Percentiles rank a stretch among this genome's conserved stretches.
These are phyloP conservation scores for Verasper variegatus DNA, from an alignment of 2,113 vertebrate species.

Conservation along the genomic window DNA sequence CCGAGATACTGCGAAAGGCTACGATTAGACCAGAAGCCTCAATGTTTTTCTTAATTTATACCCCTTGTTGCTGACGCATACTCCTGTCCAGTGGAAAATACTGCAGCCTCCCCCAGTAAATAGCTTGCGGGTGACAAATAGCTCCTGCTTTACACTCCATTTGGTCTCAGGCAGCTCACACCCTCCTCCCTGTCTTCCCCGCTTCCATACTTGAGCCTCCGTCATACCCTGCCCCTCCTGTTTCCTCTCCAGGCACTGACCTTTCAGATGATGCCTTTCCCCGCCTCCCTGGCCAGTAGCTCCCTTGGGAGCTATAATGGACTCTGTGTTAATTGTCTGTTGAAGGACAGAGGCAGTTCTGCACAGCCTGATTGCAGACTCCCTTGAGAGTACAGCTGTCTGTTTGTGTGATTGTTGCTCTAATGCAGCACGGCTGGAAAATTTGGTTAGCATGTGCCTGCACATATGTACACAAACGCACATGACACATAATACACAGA, in stretches of 20 bases:
- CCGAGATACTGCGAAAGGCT: constrained; percentile 52
- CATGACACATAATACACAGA: neutral
- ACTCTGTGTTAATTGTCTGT: constrained; percentile 88
- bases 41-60: constrained; percentile 60
- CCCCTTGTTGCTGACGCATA: constrained; percentile 62
- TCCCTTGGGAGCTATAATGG: constrained; percentile 86
- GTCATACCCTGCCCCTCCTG: constrained; percentile 67
- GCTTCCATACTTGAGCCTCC: constrained; percentile 34
- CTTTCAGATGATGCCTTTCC: constrained; percentile 85
- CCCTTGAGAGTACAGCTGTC: constrained; percentile 84
- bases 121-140: constrained; percentile 86
- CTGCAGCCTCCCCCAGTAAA: constrained; percentile 72
- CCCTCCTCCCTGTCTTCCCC: constrained; percentile 65
- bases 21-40: constrained; percentile 44
- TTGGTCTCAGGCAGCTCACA: constrained; percentile 82
- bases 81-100: constrained; percentile 65
- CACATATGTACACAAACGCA: constrained; percentile 42
- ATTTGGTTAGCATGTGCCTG: constrained; percentile 47
- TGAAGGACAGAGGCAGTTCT: constrained; percentile 89
- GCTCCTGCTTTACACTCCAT: constrained; percentile 88
- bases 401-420: constrained; percentile 82
- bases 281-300: constrained; percentile 71
- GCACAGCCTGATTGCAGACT: constrained; percentile 85
- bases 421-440: constrained; percentile 75
- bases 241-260: constrained; percentile 85